Evolutionary conservation across 2,888 invertebrate genomes (phyloP).

Genomic region (Volucella zonaria): DNA sequence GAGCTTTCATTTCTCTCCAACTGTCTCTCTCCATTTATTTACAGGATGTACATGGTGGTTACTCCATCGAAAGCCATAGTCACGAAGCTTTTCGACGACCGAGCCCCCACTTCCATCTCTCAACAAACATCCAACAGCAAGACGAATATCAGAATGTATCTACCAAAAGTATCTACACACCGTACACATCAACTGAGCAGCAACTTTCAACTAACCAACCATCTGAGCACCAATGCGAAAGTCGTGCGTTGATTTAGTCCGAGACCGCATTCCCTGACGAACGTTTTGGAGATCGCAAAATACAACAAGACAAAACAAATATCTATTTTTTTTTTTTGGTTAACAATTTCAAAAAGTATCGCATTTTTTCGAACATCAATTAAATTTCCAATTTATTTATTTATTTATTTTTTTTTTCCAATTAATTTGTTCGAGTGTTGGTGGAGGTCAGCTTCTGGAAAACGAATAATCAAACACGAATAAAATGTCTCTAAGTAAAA

Average conservation of each 20-base stretch:
- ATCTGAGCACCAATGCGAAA: slow-evolving; percentile 57
- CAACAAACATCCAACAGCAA: not conserved
- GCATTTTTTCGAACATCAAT: not conserved
- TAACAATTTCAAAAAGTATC: slow-evolving; percentile 29
- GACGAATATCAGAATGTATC: slow-evolving; percentile 52
- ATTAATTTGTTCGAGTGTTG: slow-evolving; percentile 8
- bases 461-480: not conserved
- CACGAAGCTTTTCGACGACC: slow-evolving; percentile 16
- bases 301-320: slow-evolving; percentile 14
- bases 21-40: slow-evolving; percentile 39
- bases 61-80: slow-evolving; percentile 31
- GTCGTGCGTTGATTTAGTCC: slow-evolving; percentile 77
- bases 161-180: slow-evolving; percentile 66
- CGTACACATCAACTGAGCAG: slow-evolving; percentile 38
- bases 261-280: slow-evolving; percentile 82
- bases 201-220: slow-evolving; percentile 57
- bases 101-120: slow-evolving; percentile 33
- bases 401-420: not conserved
- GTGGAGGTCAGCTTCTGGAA: not conserved
- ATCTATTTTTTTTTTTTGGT: not conserved
- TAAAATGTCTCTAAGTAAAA: slow-evolving; percentile 20
- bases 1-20: slow-evolving; percentile 34
- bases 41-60: slow-evolving; percentile 53
- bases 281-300: slow-evolving; percentile 77
- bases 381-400: not conserved